Conservation (phyloP, 2,888 invertebrate genomes). For the Caenorhabditis virilis region DNA sequence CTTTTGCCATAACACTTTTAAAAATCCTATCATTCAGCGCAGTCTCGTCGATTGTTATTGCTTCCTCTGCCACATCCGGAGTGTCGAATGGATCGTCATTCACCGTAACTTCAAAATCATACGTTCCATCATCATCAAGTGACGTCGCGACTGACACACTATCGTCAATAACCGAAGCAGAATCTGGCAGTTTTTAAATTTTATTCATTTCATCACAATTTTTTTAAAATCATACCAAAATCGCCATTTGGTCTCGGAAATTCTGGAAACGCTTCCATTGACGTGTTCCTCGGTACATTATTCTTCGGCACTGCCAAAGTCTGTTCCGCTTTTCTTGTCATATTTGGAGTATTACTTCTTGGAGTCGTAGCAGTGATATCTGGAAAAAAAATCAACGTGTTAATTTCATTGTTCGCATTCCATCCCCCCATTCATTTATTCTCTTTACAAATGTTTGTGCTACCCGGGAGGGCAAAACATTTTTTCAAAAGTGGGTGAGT, state of each 20-base stretch:
- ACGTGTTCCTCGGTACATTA: constrained; percentile 4
- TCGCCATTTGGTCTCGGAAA: constrained; percentile 31
- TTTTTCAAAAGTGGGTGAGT: neutral
- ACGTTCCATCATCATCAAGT: constrained; percentile 37
- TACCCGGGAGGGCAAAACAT: constrained; percentile 22
- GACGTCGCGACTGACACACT: constrained; percentile 40
- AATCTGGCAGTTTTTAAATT: constrained; percentile 18
- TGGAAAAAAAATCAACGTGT: too few species aligned
- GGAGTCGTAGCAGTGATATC: constrained; percentile 15
- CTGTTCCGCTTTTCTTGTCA: constrained; percentile 3
- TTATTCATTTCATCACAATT: neutral
- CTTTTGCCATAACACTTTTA: constrained; percentile 47
- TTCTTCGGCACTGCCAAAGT: constrained; percentile 1
- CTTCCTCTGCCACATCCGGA: constrained; percentile 55
- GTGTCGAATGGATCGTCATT: constrained; percentile 42
- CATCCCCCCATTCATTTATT: neutral
- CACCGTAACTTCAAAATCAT: constrained; percentile 31
- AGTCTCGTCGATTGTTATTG: constrained; percentile 42
- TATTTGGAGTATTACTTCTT: constrained; percentile 18
- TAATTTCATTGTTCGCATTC: constrained; percentile 6
- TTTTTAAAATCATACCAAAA: constrained; percentile 13
- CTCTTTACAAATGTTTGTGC: constrained; percentile 14
- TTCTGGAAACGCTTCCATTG: constrained; percentile 45
- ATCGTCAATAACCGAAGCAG: constrained; percentile 32
- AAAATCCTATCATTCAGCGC: constrained; percentile 42